Conservation (phyloP, 92 coral and sea anemone genomes). For the Zoanthus gigantus region DNA sequence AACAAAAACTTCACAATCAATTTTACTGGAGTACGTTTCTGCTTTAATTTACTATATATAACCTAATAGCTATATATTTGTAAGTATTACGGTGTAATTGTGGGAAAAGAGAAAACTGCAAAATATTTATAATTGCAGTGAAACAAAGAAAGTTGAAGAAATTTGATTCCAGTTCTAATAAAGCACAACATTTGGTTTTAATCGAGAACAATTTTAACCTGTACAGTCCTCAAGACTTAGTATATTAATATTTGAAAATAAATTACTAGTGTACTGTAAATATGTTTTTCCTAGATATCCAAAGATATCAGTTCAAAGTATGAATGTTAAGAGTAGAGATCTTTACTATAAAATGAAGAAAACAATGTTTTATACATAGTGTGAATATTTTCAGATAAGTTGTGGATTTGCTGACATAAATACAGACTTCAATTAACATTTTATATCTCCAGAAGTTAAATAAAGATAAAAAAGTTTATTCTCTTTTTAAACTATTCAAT, state of each 20-base stretch:
- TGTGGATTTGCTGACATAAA: slow-evolving; percentile 38
- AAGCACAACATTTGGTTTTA: background rate
- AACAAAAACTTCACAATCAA: background rate
- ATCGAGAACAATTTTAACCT: background rate
- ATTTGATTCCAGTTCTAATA: background rate
- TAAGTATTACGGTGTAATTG: background rate
- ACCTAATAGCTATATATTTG: background rate
- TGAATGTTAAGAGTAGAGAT: background rate
- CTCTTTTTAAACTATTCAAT: background rate
- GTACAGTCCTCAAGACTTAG: background rate
- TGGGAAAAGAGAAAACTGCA: too few species aligned
- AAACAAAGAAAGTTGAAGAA: background rate
- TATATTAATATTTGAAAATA: background rate
- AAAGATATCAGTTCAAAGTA: background rate
- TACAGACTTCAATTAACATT: slow-evolving; percentile 13
- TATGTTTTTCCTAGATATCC: background rate
- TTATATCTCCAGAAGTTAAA: slow-evolving; percentile 17
- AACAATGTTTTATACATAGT: slow-evolving; percentile 5
- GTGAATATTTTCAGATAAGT: background rate
- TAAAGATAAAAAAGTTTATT: slow-evolving; percentile 22
- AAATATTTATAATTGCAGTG: too few species aligned
- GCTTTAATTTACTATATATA: background rate
- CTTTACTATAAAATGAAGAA: slow-evolving; percentile 1
- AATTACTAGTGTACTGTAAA: background rate
- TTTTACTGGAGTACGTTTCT: background rate